Evolutionary conservation across 2,797 vertebrate species (phyloP), one percentile per base, ranked within the genome.

Genomic region (Argya squamiceps): DNA sequence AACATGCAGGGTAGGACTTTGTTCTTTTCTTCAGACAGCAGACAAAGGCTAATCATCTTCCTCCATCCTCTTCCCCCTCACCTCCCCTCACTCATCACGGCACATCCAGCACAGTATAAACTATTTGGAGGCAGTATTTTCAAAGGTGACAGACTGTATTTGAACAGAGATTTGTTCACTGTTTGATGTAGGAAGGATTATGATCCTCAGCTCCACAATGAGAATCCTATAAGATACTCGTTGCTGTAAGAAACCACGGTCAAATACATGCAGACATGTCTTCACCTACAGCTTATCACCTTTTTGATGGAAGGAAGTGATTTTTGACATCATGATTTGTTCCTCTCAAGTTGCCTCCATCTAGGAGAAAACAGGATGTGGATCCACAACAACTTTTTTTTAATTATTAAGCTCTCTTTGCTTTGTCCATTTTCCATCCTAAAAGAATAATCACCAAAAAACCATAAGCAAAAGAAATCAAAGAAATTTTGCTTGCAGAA

Each of bases 171-270:
- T 94, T 91, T 89, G 91, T 82, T 92, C 44, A 78, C 13, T 88
- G 43, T 82, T 95, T 78, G 70, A 91, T 86, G 97, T 88, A 88
- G 74, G 59, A 96, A 95, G 77, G 79, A 94, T 94, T 95, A 92
- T 68, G 39, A 88, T 89, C 63, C 85, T 92, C 86, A 88, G 39
- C 41, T 95, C 85, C 62, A 89, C 11, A 92, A 80, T 74, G 50
- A 84, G 77, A 94, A 76, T 75, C 80, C 82, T 74, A 46, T 30
- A 52, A 58, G 87, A 92, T 67, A 69, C 12, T 41, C 80, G 39
- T 69, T 67, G 49, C 34, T 53, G 1, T 85, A 76, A 88, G 44
- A 96, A 91, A 83, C 7, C 18, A 53, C 18, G 14, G 32, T 74
- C 62, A 84, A 63, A 73, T 39, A 76, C 18, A 67, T 1, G 4